Base-by-base conservation (phyloP, 2,797 vertebrate species). In the Parambassis ranga region DNA sequence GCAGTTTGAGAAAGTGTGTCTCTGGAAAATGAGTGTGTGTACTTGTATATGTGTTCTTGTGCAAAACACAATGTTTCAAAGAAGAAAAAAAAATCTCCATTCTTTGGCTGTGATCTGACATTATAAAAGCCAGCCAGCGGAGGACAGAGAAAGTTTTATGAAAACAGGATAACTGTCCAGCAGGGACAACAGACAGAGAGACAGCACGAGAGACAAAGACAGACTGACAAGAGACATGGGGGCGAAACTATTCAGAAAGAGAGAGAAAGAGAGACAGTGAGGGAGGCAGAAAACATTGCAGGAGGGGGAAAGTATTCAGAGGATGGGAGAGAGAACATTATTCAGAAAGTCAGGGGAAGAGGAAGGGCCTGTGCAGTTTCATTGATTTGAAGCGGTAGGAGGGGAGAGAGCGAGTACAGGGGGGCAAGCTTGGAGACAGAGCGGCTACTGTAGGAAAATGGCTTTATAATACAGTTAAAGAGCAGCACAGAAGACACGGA, bases 71-170 rank as follows among this genome's bases (percentile, higher is more conserved):
- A 73, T 70, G 50, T 33, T 75, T 38, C 51, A 39, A 67, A 15
- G 2, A 10, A 27, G 18, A 38, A 28, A 58, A 44, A 26, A 10
- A 71, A 71, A 36, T 1, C 5, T 42, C 42, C 46, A 38, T 75
- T 60, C 66, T 67, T 62, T 60, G 60, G 67, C 61, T 89, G 79
- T 74, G 51, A 47, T 87, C 68, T 92, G 91, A 90, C 90, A 92
- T 92, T 92, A 91, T 63, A 85, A 87, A 85, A 87, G 62, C 65
- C 58, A 71, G 74, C 47, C 65, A 76, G 64, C n/a, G n/a, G 65
- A 84, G 62, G 74, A 90, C 73, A 81, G 77, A 81, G 77, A 70
- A 73, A 85, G 77, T 89, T 84, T 89, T 87, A 85, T 89, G 81
- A 75, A 87, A 87, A 78, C 79, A 51, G 62, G 69, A 73, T 28